Evolutionary conservation across 1,140 invertebrate species (phyloP).

Genomic region (Carposina sasakii): DNA sequence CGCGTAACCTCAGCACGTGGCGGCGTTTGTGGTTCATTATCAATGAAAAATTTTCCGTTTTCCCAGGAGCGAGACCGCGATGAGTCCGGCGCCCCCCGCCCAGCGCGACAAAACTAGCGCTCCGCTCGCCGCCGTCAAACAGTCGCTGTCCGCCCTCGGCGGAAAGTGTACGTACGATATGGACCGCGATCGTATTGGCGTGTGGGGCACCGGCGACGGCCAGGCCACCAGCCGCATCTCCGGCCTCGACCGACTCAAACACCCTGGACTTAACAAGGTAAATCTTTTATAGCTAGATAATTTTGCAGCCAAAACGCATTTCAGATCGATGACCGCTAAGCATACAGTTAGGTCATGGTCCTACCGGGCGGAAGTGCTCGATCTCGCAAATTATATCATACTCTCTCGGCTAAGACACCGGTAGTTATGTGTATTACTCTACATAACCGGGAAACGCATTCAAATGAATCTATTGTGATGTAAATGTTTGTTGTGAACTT

Average conservation of each 20-base stretch:
- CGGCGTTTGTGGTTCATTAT: conserved; percentile 29
- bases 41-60: conserved; percentile 63
- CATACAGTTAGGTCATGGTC: conserved; percentile 53
- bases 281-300: conserved; percentile 14
- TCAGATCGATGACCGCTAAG: conserved; percentile 19
- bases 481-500: conserved; percentile 39
- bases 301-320: neutral
- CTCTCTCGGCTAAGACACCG: too few relatives aligned
- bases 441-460: too few relatives aligned
- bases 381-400: conserved; percentile 19
- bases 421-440: too few relatives aligned
- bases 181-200: conserved; percentile 78
- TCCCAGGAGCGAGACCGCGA: conserved; percentile 65
- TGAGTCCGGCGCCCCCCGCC: conserved; percentile 61
- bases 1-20: conserved; percentile 36
- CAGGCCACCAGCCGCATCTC: conserved; percentile 66
- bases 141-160: conserved; percentile 45
- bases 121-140: conserved; percentile 33
- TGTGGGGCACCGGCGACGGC: conserved; percentile 74
- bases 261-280: conserved; percentile 87
- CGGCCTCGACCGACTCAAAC: conserved; percentile 82
- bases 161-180: conserved; percentile 50
- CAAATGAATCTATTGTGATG: conserved; percentile 23
- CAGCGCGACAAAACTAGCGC: conserved; percentile 51
- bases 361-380: conserved; percentile 30